Base-by-base conservation (phyloP, 2,888 invertebrate species). In the Oxycera nigricornis region DNA sequence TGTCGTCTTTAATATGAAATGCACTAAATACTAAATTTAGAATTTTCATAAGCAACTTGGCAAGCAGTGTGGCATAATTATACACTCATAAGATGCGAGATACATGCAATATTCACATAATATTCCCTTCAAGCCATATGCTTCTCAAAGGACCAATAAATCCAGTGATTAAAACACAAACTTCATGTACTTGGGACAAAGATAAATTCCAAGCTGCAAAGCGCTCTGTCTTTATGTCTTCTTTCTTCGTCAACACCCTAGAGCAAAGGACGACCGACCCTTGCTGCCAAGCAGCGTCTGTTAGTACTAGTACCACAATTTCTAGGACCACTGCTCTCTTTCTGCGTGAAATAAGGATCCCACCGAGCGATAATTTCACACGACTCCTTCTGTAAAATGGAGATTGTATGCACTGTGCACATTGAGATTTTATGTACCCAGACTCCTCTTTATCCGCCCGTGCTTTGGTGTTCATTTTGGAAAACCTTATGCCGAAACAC, bases 61-160 rank as follows among this genome's bases (percentile, higher is more conserved):
- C 24, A 24, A 20, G 24, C 55, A 55, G 9, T 24, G 11, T 22
- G 55, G 4, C 22, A 55, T 55, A 55, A 55, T 55, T 55, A 55
- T 62, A 39, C 24, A 41, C 41, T 39, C 65, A 35, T 65, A 65
- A 65, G 65, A n/a, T 24, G 39, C 26, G 30, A 65, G 31, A 26
- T 14, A 72, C 61, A 73, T 73, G 73, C 50, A 61, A 73, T 61
- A 73, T 73, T 73, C 73, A 73, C 73, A 61, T 73, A 59, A 59
- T 72, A 72, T 72, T 61, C 61, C 46, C 62, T 61, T 14, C 22
- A 72, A 57, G 62, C 30, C 46, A 59, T 73, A 39, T 73, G 61
- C 62, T 84, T 83, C 84, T 83, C 83, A 79, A 83, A 84, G 84
- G 84, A 83, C 83, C 82, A 83, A 83, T 83, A 83, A 83, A 83